A percentile compares a stretch with the other conserved stretches of the same genome.
These are phyloP conservation scores for Bubo bubo DNA, from an alignment of 2,113 vertebrate genomes.

Conservation along the genomic window DNA sequence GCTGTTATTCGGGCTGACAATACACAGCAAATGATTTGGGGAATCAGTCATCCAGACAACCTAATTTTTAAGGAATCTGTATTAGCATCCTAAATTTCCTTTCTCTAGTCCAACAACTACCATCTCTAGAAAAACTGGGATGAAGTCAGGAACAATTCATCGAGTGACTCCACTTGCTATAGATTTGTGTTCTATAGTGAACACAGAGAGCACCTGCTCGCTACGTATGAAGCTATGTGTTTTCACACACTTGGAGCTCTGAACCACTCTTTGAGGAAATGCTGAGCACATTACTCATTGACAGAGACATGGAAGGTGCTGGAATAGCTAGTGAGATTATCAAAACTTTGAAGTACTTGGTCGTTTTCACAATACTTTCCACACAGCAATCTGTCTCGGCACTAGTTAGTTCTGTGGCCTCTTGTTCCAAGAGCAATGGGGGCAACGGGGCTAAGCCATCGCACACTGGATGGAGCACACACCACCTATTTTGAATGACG, in stretches of 20 bases:
- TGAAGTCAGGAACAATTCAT: not conserved
- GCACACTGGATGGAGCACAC: fast-evolving
- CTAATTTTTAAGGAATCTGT: not conserved
- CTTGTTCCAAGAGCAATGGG: not conserved
- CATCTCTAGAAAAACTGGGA: fast-evolving
- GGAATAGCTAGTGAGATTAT: fast-evolving
- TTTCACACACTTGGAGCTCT: not conserved
- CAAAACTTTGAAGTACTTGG: fast-evolving
- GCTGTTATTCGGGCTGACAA: not conserved
- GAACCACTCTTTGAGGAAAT: not conserved
- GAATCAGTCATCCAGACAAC: not conserved
- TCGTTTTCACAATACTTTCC: fast-evolving
- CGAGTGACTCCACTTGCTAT: not conserved
- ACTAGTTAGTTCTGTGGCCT: not conserved
- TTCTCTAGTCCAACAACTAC: not conserved
- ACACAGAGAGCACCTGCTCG: fast-evolving
- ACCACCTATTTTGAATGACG: not conserved
- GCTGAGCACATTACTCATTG: fast-evolving
- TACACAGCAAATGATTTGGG: fast-evolving
- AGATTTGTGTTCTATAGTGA: fast-evolving
- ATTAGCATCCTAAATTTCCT: not conserved
- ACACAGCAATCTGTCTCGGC: not conserved
- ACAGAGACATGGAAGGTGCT: not conserved
- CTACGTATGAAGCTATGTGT: fast-evolving
- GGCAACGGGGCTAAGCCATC: fast-evolving